Base-by-base conservation (phyloP, 1,140 invertebrate genomes). In the Rhopalosiphum maidis region DNA sequence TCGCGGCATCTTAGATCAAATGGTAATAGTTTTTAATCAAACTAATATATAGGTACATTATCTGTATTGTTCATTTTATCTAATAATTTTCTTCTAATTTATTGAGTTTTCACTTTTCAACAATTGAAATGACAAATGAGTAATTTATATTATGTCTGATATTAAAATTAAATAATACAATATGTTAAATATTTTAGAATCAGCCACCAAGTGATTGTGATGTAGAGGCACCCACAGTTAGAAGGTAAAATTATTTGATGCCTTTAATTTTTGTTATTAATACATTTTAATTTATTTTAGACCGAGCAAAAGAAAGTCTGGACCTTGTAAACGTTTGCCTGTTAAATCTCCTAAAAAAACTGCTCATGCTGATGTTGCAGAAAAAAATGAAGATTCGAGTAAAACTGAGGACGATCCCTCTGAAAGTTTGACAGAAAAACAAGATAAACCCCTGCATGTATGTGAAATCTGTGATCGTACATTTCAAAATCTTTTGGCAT, bases 401-500 rank as follows among this genome's bases (percentile, higher is more conserved):
- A 35, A 51, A 54, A 37, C 48, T 48, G 30, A 25, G 37, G 91
- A 92, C 11, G 91, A 54, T 85, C 1, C 46, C 1, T 21, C 43
- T 1, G 77, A 92, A 37, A 30, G 23, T 51, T 51, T 9, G 22
- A 92, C n/a, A 48, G 77, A 85, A 54, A 77, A 92, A 92, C 55
- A 68, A 46, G 77, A 82, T 25, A 92, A 92, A 30, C 77, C 91
- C 6, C 35, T 83, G 46, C 68, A 92, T 23, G 91, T 92, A 37
- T 92, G 91, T 51, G 91, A 92, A 92, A 85, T 92, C 35, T 92
- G 91, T 85, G 91, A 92, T 92, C 68, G 91, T 8, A 35, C 68
- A 37, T 92, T 92, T 83, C 91, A 92, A 85, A 92, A 92, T 92
- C 91, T 92, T 83, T 92, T 92, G 35, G 91, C 91, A 37, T 92